Conservation (phyloP, 1,140 invertebrate genomes). For the Pachyrhynchus sulphureomaculatus region DNA sequence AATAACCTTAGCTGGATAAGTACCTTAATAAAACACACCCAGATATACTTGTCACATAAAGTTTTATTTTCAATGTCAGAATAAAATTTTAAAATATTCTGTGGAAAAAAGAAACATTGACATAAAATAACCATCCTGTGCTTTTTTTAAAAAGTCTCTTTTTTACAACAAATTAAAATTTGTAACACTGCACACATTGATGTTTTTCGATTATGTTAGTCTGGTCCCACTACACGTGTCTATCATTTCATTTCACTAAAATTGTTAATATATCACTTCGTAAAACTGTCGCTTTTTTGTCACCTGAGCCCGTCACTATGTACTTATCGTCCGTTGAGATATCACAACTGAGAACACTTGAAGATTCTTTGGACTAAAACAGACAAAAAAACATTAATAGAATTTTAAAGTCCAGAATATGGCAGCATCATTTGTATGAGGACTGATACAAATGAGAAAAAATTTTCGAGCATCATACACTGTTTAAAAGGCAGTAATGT, state of each 20-base stretch:
- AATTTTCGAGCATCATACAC: too few relatives aligned
- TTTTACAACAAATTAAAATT: background rate
- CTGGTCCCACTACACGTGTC: conserved; percentile 12
- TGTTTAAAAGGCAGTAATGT: too few relatives aligned
- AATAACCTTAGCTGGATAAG: too few relatives aligned
- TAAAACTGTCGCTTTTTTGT: conserved; percentile 99
- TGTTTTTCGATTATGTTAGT: conserved; percentile 5
- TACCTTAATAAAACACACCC: conserved; percentile 4
- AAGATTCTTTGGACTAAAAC: conserved; percentile 95
- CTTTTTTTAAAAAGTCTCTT: background rate
- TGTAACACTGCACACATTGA: conserved; percentile 4
- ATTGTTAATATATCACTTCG: conserved; percentile 88
- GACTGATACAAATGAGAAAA: too few relatives aligned
- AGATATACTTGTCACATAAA: conserved; percentile 11
- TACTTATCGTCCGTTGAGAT: conserved; percentile 98
- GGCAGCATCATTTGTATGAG: background rate
- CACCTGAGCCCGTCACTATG: conserved; percentile 97
- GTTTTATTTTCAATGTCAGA: conserved; percentile 18
- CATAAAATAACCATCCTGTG: conserved; percentile 16
- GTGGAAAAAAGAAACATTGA: conserved; percentile 13
- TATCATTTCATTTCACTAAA: conserved; percentile 1
- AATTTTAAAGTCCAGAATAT: conserved; percentile 6
- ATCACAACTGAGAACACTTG: conserved; percentile 98
- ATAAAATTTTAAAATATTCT: conserved; percentile 21
- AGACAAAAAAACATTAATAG: conserved; percentile 42